These are phyloP conservation scores for Coptodon bakossiorum DNA, from an alignment of 2,113 vertebrate genomes.

Conservation along the genomic window DNA sequence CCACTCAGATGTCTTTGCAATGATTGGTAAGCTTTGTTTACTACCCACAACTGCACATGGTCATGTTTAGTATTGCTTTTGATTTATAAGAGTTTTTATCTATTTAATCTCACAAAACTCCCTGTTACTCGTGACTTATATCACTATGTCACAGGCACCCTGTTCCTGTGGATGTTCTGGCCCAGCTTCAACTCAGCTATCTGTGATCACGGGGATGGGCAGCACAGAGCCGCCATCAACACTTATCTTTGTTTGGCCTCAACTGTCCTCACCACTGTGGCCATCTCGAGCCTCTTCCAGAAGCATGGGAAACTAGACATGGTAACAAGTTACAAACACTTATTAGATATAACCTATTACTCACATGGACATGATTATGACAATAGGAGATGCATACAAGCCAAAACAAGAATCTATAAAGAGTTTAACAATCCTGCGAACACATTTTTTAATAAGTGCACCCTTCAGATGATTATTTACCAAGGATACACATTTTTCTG, in stretches of 20 bases:
- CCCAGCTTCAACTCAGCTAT: conserved; percentile 96
- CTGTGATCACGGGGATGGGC: conserved; percentile 82
- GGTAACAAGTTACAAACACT: conserved; percentile 64
- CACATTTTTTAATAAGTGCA: background rate
- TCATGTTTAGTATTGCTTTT: background rate
- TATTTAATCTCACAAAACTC: background rate
- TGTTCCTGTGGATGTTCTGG: conserved; percentile 98
- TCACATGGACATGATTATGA: rapidly evolving
- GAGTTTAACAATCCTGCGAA: background rate
- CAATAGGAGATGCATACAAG: background rate
- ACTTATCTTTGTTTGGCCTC: conserved; percentile 89
- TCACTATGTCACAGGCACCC: conserved; percentile 74
- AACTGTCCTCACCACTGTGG: conserved; percentile 83
- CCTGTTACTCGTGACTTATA: background rate
- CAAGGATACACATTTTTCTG: background rate
- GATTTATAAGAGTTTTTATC: rapidly evolving
- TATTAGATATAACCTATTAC: background rate
- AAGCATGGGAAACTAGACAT: conserved; percentile 93
- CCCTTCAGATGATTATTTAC: background rate
- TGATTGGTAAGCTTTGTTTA: conserved; percentile 80
- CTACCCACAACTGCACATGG: rapidly evolving
- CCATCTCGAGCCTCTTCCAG: conserved; percentile 84
- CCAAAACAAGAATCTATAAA: background rate
- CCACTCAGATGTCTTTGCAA: conserved; percentile 89
- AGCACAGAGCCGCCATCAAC: conserved; percentile 92